Conservation (phyloP, 2,888 invertebrate genomes). For the Monochamus alternatus region DNA sequence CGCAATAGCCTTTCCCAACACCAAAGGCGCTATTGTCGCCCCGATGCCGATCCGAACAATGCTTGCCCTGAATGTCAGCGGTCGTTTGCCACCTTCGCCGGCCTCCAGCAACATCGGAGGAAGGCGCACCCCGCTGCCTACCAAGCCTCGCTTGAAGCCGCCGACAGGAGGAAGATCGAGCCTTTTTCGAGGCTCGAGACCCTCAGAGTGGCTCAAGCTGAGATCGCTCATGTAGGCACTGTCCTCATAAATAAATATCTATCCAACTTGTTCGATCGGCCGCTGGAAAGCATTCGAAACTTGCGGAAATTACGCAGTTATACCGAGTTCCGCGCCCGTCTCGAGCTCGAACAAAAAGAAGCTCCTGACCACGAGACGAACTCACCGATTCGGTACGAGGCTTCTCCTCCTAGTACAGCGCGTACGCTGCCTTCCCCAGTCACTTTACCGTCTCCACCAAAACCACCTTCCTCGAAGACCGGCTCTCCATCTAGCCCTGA, state of each 20-base stretch:
- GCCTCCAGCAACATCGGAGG: too few relatives aligned
- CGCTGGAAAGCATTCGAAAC: neutral
- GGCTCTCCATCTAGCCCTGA: neutral
- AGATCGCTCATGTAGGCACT: too few relatives aligned
- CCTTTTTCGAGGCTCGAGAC: neutral
- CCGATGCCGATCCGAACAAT: neutral
- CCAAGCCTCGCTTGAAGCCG: neutral
- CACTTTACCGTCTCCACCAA: neutral
- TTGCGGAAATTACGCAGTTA: neutral
- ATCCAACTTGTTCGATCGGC: neutral
- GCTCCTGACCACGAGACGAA: neutral
- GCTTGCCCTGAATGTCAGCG: neutral
- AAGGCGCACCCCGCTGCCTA: neutral
- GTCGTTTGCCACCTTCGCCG: neutral
- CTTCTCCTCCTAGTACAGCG: neutral
- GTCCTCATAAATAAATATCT: neutral
- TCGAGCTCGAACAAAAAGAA: neutral
- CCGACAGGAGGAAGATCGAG: constrained; percentile 1
- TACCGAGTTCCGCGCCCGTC: neutral
- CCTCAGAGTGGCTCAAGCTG: neutral
- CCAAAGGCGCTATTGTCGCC: neutral
- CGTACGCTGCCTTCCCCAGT: too few relatives aligned
- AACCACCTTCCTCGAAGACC: neutral
- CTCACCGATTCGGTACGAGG: neutral
- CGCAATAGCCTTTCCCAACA: too few relatives aligned